Conservation (phyloP, 2,888 invertebrate species). For the Aelia acuminata region DNA sequence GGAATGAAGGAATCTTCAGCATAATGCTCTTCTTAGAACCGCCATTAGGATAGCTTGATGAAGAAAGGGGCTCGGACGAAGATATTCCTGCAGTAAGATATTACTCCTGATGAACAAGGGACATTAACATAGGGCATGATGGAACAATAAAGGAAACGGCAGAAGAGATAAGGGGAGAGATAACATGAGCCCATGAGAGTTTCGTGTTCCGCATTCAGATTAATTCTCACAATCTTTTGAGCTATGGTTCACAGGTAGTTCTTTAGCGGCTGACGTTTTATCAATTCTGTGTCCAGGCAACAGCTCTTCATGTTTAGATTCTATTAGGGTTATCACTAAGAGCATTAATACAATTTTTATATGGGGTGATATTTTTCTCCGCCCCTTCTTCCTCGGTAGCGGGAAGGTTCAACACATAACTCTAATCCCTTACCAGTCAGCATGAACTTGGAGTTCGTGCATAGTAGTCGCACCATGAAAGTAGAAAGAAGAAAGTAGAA, state of each 20-base stretch:
- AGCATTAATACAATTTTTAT: slow-evolving; percentile 38
- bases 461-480: not conserved
- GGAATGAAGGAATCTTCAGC: not conserved
- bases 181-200: slow-evolving; percentile 27
- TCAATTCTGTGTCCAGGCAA: slow-evolving; percentile 44
- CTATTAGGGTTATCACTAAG: slow-evolving; percentile 36
- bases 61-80: not conserved
- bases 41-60: not conserved
- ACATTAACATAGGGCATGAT: slow-evolving; percentile 18
- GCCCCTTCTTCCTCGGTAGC: not conserved
- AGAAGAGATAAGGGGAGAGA: not conserved
- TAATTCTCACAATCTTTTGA: slow-evolving; percentile 29
- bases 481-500: slow-evolving; percentile 33
- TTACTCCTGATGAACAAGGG: not conserved
- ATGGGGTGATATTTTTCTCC: not conserved
- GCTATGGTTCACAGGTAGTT: slow-evolving; percentile 31
- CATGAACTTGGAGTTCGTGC: not conserved
- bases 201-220: not conserved
- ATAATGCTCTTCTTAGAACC: not conserved
- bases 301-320: slow-evolving; percentile 27
- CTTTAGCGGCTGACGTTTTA: slow-evolving; percentile 39
- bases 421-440: too few species aligned
- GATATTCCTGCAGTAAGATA: not conserved
- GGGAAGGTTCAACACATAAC: not conserved
- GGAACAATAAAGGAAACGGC: slow-evolving; percentile 15